A percentile compares a stretch with the other conserved stretches of the same genome.
Evolutionary conservation across 1,140 invertebrate species (phyloP).

Genomic region (Trichonephila clavata): DNA sequence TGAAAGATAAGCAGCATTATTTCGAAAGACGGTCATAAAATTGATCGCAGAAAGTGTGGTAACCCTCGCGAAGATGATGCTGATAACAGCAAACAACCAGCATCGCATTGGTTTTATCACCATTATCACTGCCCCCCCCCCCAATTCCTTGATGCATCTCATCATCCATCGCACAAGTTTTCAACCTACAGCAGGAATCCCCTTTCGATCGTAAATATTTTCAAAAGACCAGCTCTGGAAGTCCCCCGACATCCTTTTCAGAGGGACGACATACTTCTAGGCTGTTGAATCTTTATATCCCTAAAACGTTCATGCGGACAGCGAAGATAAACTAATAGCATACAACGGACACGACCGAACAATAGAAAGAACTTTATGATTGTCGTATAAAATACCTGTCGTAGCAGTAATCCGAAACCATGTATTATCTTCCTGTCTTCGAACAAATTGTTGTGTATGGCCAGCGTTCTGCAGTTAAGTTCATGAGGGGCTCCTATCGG

Average conservation of each 20-base stretch:
- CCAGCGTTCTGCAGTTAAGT: background rate
- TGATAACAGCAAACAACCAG: conserved; percentile 21
- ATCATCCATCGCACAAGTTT: background rate
- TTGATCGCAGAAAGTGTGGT: conserved; percentile 21
- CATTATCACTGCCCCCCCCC: conserved; percentile 19
- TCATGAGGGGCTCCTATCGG: background rate
- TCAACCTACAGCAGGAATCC: background rate
- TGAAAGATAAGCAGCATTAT: conserved; percentile 12
- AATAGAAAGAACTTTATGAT: conserved; percentile 33
- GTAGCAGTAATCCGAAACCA: background rate
- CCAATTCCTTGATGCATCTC: background rate
- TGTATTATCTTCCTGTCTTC: conserved; percentile 19
- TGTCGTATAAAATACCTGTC: conserved; percentile 27
- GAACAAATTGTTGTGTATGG: conserved; percentile 20
- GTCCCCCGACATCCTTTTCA: conserved; percentile 20
- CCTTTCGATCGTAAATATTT: conserved; percentile 33
- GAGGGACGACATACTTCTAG: background rate
- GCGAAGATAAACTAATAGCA: conserved; percentile 26
- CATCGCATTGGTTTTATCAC: conserved; percentile 26
- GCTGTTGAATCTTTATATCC: conserved; percentile 23
- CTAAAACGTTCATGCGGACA: conserved; percentile 24
- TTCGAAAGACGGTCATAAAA: conserved; percentile 14
- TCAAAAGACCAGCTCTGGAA: background rate
- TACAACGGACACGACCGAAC: background rate
- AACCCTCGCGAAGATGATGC: background rate